A percentile compares a stretch with the other conserved stretches of the same genome.
These are phyloP conservation scores for Rhinichthys osculus DNA, from an alignment of 2,797 vertebrate genomes.

Conservation along the genomic window DNA sequence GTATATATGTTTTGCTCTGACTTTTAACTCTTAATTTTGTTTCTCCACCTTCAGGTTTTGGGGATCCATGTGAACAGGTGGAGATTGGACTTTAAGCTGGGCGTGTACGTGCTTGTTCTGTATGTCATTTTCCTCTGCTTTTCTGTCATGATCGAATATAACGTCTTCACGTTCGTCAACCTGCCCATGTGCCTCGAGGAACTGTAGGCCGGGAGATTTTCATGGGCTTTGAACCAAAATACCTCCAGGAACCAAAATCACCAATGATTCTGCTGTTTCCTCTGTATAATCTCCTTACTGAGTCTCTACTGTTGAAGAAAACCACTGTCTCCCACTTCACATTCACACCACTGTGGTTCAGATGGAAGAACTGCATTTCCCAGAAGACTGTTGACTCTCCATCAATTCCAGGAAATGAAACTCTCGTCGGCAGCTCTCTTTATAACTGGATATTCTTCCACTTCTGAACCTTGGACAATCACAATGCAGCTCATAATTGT, in stretches of 20 bases:
- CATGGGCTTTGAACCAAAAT: constrained; percentile 23
- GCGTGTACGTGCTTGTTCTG: constrained; percentile 87
- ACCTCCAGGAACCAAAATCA: constrained; percentile 43
- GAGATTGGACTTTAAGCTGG: constrained; percentile 91
- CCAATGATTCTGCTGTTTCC: constrained; percentile 30
- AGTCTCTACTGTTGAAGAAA: constrained; percentile 33
- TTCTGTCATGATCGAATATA: constrained; percentile 97
- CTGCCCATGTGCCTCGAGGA: constrained; percentile 93
- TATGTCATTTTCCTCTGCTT: constrained; percentile 94
- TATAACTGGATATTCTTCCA: constrained; percentile 35
- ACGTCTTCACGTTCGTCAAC: constrained; percentile 98
- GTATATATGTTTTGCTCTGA: not conserved
- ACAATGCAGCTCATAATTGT: constrained; percentile 27
- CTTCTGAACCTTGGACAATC: constrained; percentile 34
- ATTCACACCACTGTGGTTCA: constrained; percentile 27
- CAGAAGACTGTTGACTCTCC: not conserved
- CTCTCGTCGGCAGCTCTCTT: constrained; percentile 40
- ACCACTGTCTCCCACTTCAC: constrained; percentile 28
- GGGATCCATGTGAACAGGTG: constrained; percentile 95
- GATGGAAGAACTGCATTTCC: constrained; percentile 11
- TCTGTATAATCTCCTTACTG: constrained; percentile 1
- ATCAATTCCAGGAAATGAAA: constrained; percentile 36
- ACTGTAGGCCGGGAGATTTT: constrained; percentile 4
- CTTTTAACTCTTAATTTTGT: not conserved
- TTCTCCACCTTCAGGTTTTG: constrained; percentile 78